Base-by-base conservation (phyloP, 2,113 vertebrate species). In the Saguinus imperator region DNA sequence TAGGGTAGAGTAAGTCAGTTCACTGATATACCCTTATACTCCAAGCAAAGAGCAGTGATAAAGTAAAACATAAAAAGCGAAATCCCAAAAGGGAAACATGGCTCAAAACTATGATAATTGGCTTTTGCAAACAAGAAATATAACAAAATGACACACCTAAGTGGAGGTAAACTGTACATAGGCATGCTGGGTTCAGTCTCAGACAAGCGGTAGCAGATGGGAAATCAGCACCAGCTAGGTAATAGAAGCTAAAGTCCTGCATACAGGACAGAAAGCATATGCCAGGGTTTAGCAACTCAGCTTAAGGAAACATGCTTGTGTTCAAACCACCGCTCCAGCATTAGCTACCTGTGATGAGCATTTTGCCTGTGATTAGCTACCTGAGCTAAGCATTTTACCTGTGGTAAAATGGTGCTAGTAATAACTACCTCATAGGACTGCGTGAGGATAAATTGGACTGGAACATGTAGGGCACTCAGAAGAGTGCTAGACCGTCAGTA, bases 51-150 rank as follows among this genome's bases (percentile, higher is more conserved):
- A 73, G 2, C 10, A 93, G 21, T 80, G 17, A 86, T 82, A 64
- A 88, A 76, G 66, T 92, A 86, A 94, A 81, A 68, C 17, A 85
- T n/a, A 50, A 91, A 76, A 72, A 95, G 20, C 11, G 29, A 95
- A 95, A 81, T 58, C 20, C 40, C 89, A 25, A 35, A 81, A 66
- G 37, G 35, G 84, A 50, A 35, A 29, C 14, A 88, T 20, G 5
- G 1, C 11, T 94, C 12, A 88, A 91, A 91, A 37, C 10, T 45
- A 57, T 32, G 25, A 9, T 40, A 72, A 72, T 9, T 76, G 29
- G 57, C n/a, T 88, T 88, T 37, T 81, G 20, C 21, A 64, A 88
- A 91, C 8, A 68, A 80, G 45, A 91, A 66, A n/a, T 43, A 12
- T 55, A 82, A 77, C 18, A 58, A 13, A 88, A 29, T 23, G 37